Conservation (phyloP, 2,113 vertebrate genomes). For the Morone chrysops region DNA sequence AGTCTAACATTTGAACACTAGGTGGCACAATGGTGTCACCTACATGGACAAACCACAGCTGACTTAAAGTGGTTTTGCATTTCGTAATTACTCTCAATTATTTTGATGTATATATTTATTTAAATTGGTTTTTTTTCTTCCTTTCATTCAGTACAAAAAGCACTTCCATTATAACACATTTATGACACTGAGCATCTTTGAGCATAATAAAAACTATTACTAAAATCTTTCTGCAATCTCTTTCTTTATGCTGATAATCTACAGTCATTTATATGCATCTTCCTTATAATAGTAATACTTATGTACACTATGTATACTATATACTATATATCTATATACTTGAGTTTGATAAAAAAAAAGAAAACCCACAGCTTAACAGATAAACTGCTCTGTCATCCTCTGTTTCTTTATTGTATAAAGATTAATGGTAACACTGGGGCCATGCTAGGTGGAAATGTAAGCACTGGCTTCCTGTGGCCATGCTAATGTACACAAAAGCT, state of each 20-base stretch:
- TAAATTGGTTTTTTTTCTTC: conserved; percentile 14
- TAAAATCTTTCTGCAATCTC: conserved; percentile 14
- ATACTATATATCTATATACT: too few species aligned
- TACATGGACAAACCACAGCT: neutral
- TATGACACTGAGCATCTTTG: conserved; percentile 15
- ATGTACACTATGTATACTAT: too few species aligned
- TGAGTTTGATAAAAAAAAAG: neutral
- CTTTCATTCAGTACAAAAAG: conserved; percentile 33
- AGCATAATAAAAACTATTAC: conserved; percentile 55
- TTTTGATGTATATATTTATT: conserved; percentile 56
- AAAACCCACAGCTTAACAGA: neutral
- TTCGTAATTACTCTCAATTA: conserved; percentile 6
- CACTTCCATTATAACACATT: conserved; percentile 35
- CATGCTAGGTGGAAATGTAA: conserved; percentile 58
- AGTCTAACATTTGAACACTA: conserved; percentile 53
- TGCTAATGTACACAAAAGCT: conserved; percentile 58
- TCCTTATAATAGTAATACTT: too few species aligned
- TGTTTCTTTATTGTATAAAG: conserved; percentile 10
- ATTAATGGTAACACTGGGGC: conserved; percentile 35
- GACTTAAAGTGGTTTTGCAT: conserved; percentile 5
- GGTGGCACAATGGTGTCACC: conserved; percentile 53
- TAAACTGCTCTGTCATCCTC: conserved; percentile 20
- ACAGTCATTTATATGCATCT: neutral
- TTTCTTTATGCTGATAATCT: conserved; percentile 2
- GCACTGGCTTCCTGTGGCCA: conserved; percentile 52